Base-by-base conservation (phyloP, 2,797 vertebrate species). In the Gephyroberyx darwinii region DNA sequence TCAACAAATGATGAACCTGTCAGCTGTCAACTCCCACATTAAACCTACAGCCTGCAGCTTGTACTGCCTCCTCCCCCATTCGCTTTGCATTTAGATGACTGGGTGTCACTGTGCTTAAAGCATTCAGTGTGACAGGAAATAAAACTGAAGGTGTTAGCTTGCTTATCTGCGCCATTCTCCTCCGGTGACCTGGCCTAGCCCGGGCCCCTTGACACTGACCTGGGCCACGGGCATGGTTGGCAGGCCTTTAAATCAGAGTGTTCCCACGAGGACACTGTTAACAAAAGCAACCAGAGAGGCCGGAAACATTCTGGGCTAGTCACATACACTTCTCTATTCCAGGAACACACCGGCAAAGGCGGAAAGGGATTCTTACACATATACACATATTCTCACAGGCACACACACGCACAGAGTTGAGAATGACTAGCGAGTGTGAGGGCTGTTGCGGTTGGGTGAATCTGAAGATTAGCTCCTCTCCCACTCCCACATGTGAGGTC, bases 1-100 rank as follows among this genome's bases (percentile, higher is more conserved):
- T 59, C 68, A 82, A 84, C 79, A 83, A 86, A 88, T 84, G 79
- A 89, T 77, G 70, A 82, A 75, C 58, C 71, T 17, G 20, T 87
- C 83, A 86, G 69, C 78, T 78, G 83, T 90, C 88, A 78, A 39
- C 79, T 70, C 77, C 70, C 65, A 71, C 67, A 72, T 69, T 63
- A 79, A 88, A 76, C 55, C 66, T 52, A 50, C 65, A 78, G 67
- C 82, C 67, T 30, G 53, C 76, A 65, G 66, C 70, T 50, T 35
- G 17, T n/a, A 9, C 70, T 71, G 84, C 74, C 73, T 73, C 75
- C 72, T 76, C 69, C 57, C 57, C 35, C 1, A 5, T 67, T 82
- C 65, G 51, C 69, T 81, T 78, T 84, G 73, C 74, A 80, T 88
- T 80, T 71, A 78, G 78, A 84, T 77, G 43, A 76, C 75, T 55